These are phyloP conservation scores for Peromyscus californicus DNA, from an alignment of 2,113 vertebrate species.

Conservation along the genomic window DNA sequence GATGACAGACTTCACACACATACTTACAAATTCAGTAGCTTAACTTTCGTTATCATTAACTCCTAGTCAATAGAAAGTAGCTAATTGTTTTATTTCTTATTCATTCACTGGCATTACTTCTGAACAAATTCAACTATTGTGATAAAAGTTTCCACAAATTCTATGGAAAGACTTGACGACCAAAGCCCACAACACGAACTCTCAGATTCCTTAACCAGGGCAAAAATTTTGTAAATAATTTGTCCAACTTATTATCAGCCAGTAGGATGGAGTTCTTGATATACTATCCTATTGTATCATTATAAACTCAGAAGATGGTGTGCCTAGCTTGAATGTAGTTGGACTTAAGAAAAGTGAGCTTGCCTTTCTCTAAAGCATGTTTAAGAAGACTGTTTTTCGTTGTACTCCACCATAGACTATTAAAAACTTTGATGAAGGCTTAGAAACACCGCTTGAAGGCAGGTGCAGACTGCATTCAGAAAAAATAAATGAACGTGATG, in stretches of 20 bases:
- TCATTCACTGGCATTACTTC: not conserved
- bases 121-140: not conserved
- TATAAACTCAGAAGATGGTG: constrained; percentile 12
- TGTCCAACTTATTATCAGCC: not conserved
- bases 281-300: not conserved
- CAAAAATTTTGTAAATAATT: not conserved
- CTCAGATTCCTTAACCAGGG: not conserved
- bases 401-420: not conserved
- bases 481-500: constrained; percentile 29
- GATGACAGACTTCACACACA: not conserved
- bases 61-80: not conserved
- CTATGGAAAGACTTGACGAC: not conserved
- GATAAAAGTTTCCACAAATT: constrained; percentile 26
- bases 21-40: not conserved
- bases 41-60: not conserved
- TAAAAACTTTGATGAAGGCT: not conserved
- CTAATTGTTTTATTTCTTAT: not conserved
- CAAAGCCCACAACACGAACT: not conserved
- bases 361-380: not conserved
- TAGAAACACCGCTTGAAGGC: not conserved
- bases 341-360: not conserved
- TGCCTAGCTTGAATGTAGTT: constrained; percentile 6
- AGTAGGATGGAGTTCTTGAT: not conserved
- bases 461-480: constrained; percentile 35
- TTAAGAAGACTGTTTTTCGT: not conserved